A percentile compares a stretch with the other conserved stretches of the same genome.
phyloP scores from a whole-genome alignment of 37 sponge, comb jelly and placozoan genomes.

The Cliona cf. orientalis region DNA sequence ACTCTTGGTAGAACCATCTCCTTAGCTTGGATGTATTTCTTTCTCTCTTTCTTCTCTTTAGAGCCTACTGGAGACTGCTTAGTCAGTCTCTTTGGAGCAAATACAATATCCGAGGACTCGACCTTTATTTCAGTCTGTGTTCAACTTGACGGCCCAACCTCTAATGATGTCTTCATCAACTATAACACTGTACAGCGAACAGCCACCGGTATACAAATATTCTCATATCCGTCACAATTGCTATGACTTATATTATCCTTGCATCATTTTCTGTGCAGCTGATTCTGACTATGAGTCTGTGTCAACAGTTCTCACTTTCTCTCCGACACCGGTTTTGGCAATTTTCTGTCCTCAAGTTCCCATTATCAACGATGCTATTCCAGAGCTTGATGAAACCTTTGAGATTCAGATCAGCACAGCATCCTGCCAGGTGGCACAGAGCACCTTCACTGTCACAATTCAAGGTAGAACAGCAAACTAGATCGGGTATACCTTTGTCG shows the following conservation, averaged over 20 bases:
- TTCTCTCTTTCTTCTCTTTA: no score
- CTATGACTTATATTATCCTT: no score
- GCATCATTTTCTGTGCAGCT: background rate
- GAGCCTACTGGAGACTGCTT: no score
- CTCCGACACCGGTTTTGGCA: background rate
- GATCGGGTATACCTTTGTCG: no score
- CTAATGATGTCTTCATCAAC: background rate
- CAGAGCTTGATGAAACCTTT: conserved; percentile 14
- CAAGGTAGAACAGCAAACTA: no score
- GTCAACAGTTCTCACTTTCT: background rate
- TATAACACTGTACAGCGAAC: background rate
- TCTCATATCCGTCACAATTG: background rate
- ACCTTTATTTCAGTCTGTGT: background rate
- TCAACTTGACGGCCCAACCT: background rate
- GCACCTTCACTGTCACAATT: background rate
- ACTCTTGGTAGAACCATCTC: no score
- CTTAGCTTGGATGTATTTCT: no score
- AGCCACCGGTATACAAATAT: background rate
- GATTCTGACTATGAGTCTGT: background rate
- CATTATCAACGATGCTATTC: background rate
- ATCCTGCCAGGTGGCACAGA: background rate
- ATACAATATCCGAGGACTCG: no score
- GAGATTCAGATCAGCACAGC: background rate
- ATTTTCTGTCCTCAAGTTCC: background rate
- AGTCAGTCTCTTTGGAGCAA: no score